Conservation (phyloP, 1,140 invertebrate species). For the Heliconius congener region DNA sequence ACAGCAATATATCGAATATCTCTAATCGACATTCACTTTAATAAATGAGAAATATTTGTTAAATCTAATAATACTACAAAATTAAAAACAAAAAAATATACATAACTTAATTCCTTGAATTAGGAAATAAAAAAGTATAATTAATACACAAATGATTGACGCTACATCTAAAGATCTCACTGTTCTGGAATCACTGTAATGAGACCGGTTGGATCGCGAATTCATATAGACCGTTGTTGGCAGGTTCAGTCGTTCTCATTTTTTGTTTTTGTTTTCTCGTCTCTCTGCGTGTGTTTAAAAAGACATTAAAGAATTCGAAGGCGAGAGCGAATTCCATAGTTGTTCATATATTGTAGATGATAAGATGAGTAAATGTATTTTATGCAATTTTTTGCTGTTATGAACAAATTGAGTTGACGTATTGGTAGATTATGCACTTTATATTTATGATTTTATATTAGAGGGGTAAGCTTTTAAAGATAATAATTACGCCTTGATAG, state of each 20-base stretch:
- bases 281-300: constrained; percentile 20
- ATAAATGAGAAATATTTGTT: no score
- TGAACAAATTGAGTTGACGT: neutral
- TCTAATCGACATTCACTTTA: no score
- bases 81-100: no score
- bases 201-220: constrained; percentile 32
- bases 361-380: neutral
- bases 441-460: neutral
- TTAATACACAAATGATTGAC: neutral
- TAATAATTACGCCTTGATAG: no score
- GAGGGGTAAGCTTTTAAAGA: no score
- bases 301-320: constrained; percentile 31
- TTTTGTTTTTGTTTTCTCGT: constrained; percentile 34
- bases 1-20: no score
- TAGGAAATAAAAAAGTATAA: neutral
- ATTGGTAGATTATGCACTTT: neutral
- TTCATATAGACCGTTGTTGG: constrained; percentile 32
- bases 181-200: constrained; percentile 15
- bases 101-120: no score
- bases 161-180: neutral
- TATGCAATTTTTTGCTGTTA: neutral
- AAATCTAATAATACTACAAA: no score
- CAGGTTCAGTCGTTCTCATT: constrained; percentile 34
- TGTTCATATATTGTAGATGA: neutral
- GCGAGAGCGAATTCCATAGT: constrained; percentile 28